Conservation (phyloP, 2,113 vertebrate species). For the Hemiscyllium ocellatum region DNA sequence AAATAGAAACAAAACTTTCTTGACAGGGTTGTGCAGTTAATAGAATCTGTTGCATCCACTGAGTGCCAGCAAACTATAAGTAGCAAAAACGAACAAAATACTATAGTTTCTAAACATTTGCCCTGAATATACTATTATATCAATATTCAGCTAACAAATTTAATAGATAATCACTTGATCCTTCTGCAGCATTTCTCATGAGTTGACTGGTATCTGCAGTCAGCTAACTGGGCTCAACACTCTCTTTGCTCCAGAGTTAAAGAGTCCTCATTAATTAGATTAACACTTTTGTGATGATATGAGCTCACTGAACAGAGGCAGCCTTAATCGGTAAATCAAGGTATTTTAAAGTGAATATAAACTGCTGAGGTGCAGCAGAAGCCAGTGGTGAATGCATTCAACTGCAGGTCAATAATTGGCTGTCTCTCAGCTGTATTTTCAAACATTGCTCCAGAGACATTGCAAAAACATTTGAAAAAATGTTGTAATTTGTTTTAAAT, state of each 20-base stretch:
- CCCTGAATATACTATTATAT: not conserved
- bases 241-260: not conserved
- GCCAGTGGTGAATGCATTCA: not conserved
- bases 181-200: not conserved
- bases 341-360: not conserved
- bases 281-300: not conserved
- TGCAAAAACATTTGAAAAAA: not conserved
- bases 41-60: not conserved
- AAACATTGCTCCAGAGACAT: not conserved
- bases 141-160: not conserved
- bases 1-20: not conserved
- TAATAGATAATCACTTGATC: conserved; percentile 5
- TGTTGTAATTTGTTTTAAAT: not conserved
- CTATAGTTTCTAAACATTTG: not conserved
- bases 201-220: not conserved
- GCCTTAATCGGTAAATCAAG: not conserved
- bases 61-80: not conserved
- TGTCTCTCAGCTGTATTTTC: not conserved
- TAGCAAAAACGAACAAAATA: not conserved
- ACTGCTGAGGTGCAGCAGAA: not conserved
- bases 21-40: conserved; percentile 14
- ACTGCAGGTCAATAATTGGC: not conserved
- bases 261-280: not conserved
- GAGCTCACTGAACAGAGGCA: not conserved
- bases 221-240: not conserved